These are phyloP conservation scores for Serranus cabrilla DNA, from an alignment of 2,797 vertebrate species.

Conservation along the genomic window DNA sequence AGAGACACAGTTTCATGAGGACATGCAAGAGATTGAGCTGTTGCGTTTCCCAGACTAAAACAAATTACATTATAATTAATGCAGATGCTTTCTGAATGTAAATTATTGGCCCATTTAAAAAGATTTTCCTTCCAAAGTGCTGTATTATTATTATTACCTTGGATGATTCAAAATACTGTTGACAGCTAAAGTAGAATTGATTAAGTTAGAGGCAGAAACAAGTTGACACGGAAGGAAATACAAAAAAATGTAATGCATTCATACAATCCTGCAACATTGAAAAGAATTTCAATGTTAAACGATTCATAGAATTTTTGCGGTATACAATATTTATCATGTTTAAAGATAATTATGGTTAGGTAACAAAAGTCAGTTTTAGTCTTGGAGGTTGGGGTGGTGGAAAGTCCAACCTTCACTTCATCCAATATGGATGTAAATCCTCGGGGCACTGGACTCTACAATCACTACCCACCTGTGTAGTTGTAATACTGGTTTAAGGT, in stretches of 20 bases:
- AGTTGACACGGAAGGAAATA: background rate
- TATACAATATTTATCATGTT: too few species aligned
- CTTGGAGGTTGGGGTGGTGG: too few species aligned
- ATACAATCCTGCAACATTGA: background rate
- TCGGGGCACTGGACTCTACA: background rate
- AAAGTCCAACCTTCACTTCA: too few species aligned
- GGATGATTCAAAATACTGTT: background rate
- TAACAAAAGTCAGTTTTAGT: too few species aligned
- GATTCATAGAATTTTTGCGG: background rate
- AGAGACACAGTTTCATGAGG: conserved; percentile 20
- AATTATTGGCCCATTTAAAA: background rate
- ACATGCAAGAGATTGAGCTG: conserved; percentile 13
- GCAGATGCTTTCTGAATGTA: conserved; percentile 30
- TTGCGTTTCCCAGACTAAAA: conserved; percentile 22
- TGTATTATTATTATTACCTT: conserved; percentile 1
- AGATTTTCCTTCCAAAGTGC: background rate
- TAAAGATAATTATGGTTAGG: too few species aligned
- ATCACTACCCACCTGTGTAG: background rate
- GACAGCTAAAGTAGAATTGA: background rate
- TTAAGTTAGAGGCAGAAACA: background rate
- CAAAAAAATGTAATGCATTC: background rate
- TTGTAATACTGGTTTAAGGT: background rate
- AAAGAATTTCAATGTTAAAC: background rate
- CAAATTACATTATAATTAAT: background rate
- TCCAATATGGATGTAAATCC: background rate